A percentile compares a stretch with the other conserved stretches of the same genome.
phyloP scores from a whole-genome alignment of 2,888 invertebrate species.

The Nemotelus pantherinus region DNA sequence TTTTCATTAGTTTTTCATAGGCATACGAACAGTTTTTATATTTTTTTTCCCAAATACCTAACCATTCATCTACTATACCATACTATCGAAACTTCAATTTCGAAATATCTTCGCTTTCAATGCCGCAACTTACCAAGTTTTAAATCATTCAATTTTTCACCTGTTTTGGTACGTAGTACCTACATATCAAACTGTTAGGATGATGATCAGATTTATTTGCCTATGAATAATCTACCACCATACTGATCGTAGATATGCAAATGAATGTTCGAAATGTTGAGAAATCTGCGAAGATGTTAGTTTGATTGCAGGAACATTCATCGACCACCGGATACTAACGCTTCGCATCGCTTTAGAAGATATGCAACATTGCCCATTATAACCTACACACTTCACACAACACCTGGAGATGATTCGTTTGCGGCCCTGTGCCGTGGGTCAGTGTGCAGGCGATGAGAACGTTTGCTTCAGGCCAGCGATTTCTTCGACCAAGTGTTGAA shows the following conservation, averaged over 20 bases:
- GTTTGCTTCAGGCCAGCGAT: not conserved
- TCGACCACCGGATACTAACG: conserved; percentile 43
- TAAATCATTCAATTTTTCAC: no score
- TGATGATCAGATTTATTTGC: conserved; percentile 15
- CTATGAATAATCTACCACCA: conserved; percentile 24
- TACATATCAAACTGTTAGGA: not conserved
- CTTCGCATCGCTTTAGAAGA: conserved; percentile 30
- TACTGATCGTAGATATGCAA: conserved; percentile 40
- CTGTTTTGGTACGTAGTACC: no score
- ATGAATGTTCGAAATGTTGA: conserved; percentile 16
- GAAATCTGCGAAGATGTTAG: not conserved
- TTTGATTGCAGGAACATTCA: conserved; percentile 42
- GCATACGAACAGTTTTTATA: no score
- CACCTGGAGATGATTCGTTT: conserved; percentile 9
- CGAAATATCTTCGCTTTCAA: no score
- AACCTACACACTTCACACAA: conserved; percentile 13
- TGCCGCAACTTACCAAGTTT: no score
- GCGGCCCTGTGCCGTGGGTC: not conserved
- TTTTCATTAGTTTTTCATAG: no score
- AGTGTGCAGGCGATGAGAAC: not conserved
- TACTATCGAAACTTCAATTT: no score
- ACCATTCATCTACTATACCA: no score
- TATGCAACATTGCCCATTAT: conserved; percentile 39
- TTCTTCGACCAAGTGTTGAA: conserved; percentile 14
- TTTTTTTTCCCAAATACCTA: no score